Evolutionary conservation across 2,113 vertebrate species (phyloP).

Genomic region (Eleginops maclovinus): DNA sequence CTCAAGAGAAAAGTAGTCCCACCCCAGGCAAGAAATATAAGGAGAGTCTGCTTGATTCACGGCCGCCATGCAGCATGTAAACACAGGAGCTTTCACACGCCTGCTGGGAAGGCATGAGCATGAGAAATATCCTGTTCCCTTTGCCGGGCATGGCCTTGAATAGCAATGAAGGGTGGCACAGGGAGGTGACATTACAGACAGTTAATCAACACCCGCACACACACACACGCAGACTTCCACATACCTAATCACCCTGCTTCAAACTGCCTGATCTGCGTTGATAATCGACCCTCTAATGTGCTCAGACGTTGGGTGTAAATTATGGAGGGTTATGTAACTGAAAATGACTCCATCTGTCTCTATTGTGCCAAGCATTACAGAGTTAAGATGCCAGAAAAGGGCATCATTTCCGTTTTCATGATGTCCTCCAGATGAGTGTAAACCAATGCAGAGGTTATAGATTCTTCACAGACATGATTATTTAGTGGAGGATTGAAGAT

Average conservation of each 20-base stretch:
- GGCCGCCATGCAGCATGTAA: constrained; percentile 42
- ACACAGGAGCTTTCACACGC: constrained; percentile 43
- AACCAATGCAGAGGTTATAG: not conserved
- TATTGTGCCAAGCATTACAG: not conserved
- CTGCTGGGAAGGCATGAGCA: constrained; percentile 1
- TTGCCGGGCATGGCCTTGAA: constrained; percentile 43
- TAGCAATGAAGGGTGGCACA: constrained; percentile 52
- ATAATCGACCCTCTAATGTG: constrained; percentile 1
- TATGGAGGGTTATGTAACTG: constrained; percentile 39
- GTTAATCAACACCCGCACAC: constrained; percentile 38
- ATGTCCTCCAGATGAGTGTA: constrained; percentile 10
- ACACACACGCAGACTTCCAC: not conserved
- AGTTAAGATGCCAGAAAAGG: constrained; percentile 1
- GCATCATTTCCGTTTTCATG: constrained; percentile 1
- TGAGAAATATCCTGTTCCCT: constrained; percentile 48
- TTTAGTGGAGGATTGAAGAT: not conserved
- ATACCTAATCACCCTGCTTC: constrained; percentile 20
- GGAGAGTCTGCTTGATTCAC: constrained; percentile 52
- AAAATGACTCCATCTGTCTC: constrained; percentile 58
- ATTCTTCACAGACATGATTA: not conserved
- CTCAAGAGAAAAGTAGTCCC: constrained; percentile 3
- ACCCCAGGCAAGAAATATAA: constrained; percentile 13
- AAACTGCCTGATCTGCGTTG: constrained; percentile 10
- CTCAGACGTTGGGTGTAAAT: constrained; percentile 34
- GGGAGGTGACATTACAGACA: constrained; percentile 26